These are phyloP conservation scores for Scrobipalpa atriplicella DNA, from an alignment of 2,888 invertebrate genomes.

Conservation along the genomic window DNA sequence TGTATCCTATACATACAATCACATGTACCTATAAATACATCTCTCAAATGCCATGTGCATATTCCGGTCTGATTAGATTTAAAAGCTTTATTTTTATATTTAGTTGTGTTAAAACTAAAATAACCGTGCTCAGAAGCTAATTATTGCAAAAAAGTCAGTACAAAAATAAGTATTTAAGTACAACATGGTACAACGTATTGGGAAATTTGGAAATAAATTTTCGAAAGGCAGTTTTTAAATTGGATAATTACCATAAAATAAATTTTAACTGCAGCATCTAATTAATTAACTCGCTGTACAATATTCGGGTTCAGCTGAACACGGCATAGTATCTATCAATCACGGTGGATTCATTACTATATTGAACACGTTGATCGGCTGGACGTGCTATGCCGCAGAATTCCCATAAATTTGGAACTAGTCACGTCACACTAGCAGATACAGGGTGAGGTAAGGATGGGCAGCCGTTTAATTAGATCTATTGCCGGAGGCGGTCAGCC, in stretches of 20 bases:
- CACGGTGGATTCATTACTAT: conserved; percentile 8
- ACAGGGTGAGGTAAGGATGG: conserved; percentile 32
- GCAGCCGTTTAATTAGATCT: conserved; percentile 59
- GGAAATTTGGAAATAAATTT: not conserved
- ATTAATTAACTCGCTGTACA: not conserved
- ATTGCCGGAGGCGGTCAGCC: conserved; percentile 42
- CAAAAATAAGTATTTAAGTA: too few species aligned
- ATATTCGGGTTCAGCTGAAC: conserved; percentile 1
- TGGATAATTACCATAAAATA: conserved; percentile 3
- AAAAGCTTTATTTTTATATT: too few species aligned
- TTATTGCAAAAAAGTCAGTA: too few species aligned
- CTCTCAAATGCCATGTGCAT: too few species aligned
- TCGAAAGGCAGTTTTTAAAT: not conserved
- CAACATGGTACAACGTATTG: not conserved
- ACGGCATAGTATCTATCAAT: conserved; percentile 3
- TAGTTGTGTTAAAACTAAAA: too few species aligned
- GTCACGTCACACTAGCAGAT: conserved; percentile 33
- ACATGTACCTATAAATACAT: too few species aligned
- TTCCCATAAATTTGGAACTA: conserved; percentile 27
- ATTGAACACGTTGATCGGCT: conserved; percentile 21
- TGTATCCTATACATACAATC: too few species aligned
- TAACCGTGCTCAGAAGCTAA: too few species aligned
- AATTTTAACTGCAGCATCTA: not conserved
- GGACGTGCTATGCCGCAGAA: conserved; percentile 20
- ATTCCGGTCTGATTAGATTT: too few species aligned